These are phyloP conservation scores for Meloidogyne exigua DNA, from an alignment of 1,140 invertebrate species.

Conservation along the genomic window DNA sequence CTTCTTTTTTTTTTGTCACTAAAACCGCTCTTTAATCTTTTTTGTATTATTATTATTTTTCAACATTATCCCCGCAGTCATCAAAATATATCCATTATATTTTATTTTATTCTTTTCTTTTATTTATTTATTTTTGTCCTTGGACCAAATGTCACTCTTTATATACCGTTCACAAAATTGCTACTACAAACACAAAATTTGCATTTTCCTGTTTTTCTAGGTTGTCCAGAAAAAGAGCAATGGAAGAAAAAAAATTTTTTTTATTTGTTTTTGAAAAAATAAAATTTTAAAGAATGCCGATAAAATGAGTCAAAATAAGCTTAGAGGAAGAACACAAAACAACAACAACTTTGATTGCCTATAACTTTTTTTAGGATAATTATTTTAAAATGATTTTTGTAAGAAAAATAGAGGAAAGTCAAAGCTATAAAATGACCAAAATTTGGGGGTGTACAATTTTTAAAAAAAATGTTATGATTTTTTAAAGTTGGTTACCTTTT, in stretches of 20 bases:
- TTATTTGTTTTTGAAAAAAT: neutral
- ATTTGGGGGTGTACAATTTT: neutral
- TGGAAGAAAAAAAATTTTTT: neutral
- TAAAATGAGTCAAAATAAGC: neutral
- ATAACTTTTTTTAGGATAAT: neutral
- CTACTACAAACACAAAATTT: neutral
- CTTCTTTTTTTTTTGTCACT: no score
- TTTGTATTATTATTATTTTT: no score
- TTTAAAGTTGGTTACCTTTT: neutral
- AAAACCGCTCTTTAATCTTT: no score
- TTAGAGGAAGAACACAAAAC: no score
- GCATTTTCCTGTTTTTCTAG: neutral
- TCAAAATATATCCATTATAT: no score
- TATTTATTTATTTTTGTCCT: neutral
- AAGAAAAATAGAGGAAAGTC: neutral
- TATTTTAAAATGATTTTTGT: neutral
- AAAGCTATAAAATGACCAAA: neutral
- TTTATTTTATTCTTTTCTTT: neutral
- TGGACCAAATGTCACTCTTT: neutral
- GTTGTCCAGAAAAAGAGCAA: neutral
- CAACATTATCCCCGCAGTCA: no score
- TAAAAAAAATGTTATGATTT: neutral
- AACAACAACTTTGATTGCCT: neutral
- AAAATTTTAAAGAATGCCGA: neutral
- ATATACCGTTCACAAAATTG: no score